A percentile compares a stretch with the other conserved stretches of the same genome.
phyloP scores from a whole-genome alignment of 2,113 vertebrate species.

The Acrocephalus kingi region DNA sequence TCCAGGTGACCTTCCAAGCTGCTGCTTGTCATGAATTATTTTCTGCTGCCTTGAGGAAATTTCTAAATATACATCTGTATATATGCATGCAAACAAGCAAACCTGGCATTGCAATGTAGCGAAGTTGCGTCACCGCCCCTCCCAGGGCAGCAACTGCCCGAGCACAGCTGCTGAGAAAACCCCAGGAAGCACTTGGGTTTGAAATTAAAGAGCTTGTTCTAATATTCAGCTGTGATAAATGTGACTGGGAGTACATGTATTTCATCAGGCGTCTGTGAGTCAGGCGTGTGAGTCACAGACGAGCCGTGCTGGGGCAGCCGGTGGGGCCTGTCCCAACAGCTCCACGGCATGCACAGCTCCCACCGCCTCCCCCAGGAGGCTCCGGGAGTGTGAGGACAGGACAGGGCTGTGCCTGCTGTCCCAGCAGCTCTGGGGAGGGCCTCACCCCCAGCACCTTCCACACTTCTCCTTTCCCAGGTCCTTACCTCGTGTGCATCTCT shows the following conservation, averaged over 20 bases:
- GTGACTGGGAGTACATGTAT: not conserved
- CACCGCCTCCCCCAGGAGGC: not conserved
- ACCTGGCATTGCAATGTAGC: fast-evolving
- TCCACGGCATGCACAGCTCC: not conserved
- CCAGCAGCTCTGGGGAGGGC: not conserved
- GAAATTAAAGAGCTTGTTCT: not conserved
- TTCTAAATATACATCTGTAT: not conserved
- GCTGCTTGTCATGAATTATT: not conserved
- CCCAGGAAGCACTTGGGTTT: not conserved
- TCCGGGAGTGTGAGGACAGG: fast-evolving
- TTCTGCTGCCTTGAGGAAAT: conserved; percentile 1
- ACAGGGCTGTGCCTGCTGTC: fast-evolving
- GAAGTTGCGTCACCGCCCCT: not conserved
- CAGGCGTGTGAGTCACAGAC: not conserved
- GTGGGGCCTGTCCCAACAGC: not conserved
- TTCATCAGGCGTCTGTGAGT: conserved; percentile 28
- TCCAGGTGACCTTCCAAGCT: conserved; percentile 41
- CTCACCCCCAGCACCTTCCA: not conserved
- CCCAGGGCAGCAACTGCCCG: not conserved
- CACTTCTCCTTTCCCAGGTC: fast-evolving
- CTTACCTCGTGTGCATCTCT: fast-evolving
- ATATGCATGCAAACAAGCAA: not conserved
- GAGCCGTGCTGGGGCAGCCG: not conserved
- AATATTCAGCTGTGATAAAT: not conserved
- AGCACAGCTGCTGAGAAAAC: conserved; percentile 7